Percentiles rank a stretch among this genome's conserved stretches.
phyloP scores from a whole-genome alignment of 2,888 invertebrate genomes.

The Thymelicus lineola region DNA sequence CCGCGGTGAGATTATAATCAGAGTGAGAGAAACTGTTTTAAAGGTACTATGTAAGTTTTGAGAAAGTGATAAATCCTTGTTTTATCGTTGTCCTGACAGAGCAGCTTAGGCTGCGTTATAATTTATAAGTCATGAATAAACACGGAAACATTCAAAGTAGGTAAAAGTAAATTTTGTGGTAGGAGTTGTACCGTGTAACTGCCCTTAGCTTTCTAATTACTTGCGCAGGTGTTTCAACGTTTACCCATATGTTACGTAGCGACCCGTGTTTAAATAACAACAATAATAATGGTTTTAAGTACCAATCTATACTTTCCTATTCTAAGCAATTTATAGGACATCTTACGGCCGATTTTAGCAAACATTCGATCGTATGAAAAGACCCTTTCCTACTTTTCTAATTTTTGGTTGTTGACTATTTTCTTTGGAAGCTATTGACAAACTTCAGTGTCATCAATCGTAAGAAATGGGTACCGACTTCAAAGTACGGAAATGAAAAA shows the following conservation, averaged over 20 bases:
- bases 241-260: conserved; percentile 21
- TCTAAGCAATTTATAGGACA: too few species aligned
- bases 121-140: conserved; percentile 34
- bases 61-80: conserved; percentile 39
- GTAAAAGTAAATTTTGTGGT: conserved; percentile 44
- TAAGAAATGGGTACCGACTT: too few species aligned
- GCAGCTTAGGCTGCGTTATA: conserved; percentile 42
- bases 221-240: conserved; percentile 45
- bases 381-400: too few species aligned
- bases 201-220: conserved; percentile 44
- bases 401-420: too few species aligned
- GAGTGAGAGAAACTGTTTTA: too few species aligned
- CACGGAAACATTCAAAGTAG: conserved; percentile 24
- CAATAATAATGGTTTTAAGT: neutral
- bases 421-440: too few species aligned
- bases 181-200: conserved; percentile 8
- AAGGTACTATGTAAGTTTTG: conserved; percentile 18
- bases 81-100: conserved; percentile 45
- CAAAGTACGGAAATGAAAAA: too few species aligned
- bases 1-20: too few species aligned
- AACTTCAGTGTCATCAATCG: too few species aligned
- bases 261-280: conserved; percentile 34
- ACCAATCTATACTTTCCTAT: too few species aligned
- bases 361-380: neutral
- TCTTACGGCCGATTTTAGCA: neutral